phyloP scores from a whole-genome alignment of 2,888 invertebrate genomes.

The Meta bourneti region DNA sequence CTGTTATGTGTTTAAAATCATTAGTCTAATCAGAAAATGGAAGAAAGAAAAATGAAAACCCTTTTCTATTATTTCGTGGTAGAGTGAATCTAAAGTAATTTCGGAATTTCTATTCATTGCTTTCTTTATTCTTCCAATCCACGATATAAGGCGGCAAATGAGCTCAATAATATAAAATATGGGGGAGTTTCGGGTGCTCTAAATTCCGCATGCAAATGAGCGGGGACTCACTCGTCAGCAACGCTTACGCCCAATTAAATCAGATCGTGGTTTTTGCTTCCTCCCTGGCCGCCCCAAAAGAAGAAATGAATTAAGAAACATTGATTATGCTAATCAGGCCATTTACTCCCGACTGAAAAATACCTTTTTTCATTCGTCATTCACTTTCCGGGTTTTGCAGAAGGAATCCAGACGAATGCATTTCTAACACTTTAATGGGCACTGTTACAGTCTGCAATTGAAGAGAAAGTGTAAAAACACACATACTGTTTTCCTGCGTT shows the following conservation, averaged over 20 bases:
- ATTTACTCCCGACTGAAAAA: conserved; percentile 54
- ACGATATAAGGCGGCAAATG: not conserved
- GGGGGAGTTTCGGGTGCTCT: not conserved
- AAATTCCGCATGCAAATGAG: conserved; percentile 54
- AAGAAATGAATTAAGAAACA: conserved; percentile 59
- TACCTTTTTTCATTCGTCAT: conserved; percentile 30
- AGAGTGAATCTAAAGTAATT: conserved; percentile 20
- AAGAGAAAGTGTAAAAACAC: no score
- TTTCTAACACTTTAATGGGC: no score
- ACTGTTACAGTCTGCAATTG: no score
- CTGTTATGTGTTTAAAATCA: conserved; percentile 2
- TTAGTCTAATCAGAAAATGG: conserved; percentile 3
- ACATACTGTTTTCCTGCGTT: no score
- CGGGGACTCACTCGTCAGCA: conserved; percentile 25
- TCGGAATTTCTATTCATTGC: not conserved
- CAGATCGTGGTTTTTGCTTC: conserved; percentile 34
- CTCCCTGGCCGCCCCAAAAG: not conserved
- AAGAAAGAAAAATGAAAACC: not conserved
- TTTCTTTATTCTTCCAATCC: conserved; percentile 1
- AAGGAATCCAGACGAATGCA: conserved; percentile 1
- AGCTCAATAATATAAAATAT: conserved; percentile 32
- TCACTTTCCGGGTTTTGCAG: not conserved
- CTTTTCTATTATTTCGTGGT: not conserved
- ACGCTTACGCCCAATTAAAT: conserved; percentile 57
- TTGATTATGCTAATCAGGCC: conserved; percentile 66